phyloP scores from a whole-genome alignment of 2,888 invertebrate species.

The Hypercompe scribonia region DNA sequence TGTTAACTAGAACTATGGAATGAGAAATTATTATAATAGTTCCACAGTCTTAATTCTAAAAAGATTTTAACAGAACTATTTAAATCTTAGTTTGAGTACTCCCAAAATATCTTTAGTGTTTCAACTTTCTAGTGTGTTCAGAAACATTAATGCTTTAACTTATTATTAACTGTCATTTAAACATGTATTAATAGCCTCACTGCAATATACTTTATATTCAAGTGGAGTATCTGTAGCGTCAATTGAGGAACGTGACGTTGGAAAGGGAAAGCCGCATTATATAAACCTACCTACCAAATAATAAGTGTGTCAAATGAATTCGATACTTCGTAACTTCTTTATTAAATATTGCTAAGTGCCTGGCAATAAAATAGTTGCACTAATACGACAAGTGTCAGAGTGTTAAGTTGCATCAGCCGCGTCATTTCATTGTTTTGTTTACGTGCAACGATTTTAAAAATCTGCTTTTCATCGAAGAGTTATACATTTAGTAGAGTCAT shows the following conservation, averaged over 20 bases:
- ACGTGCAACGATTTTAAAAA: not conserved
- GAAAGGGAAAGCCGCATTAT: conserved; percentile 35
- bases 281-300: conserved; percentile 27
- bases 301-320: conserved; percentile 33
- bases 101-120: not conserved
- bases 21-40: too few relatives aligned
- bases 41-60: too few relatives aligned
- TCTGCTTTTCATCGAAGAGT: not conserved
- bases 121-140: not conserved
- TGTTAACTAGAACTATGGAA: too few relatives aligned
- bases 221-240: conserved; percentile 33
- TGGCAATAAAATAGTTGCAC: conserved; percentile 10
- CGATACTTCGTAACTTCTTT: conserved; percentile 20
- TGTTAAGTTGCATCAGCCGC: not conserved
- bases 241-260: conserved; percentile 27
- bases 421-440: not conserved
- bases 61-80: too few relatives aligned
- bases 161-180: not conserved
- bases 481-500: not conserved
- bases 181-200: conserved; percentile 13
- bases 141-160: not conserved
- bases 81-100: too few relatives aligned
- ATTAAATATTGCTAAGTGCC: conserved; percentile 15
- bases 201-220: conserved; percentile 26
- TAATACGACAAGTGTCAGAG: not conserved